Conservation (phyloP, 1,140 invertebrate species). For the Apis dorsata region DNA sequence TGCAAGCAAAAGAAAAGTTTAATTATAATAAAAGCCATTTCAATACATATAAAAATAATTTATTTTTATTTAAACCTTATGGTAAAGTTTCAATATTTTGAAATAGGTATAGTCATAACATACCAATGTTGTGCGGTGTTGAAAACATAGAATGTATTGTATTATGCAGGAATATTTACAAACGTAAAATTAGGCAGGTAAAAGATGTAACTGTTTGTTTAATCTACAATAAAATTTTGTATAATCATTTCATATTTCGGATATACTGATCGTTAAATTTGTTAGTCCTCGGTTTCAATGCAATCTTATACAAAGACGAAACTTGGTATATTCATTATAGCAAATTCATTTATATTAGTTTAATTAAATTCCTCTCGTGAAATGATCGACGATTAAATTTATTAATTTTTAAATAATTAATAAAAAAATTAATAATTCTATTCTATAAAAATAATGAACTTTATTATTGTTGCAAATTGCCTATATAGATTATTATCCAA, state of each 20-base stretch:
- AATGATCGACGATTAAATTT: background rate
- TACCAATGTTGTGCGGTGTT: constrained; percentile 39
- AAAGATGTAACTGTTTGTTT: background rate
- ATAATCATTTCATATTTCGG: background rate
- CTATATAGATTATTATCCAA: too few species aligned
- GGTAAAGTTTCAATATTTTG: background rate
- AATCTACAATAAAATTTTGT: constrained; percentile 32
- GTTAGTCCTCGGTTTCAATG: background rate
- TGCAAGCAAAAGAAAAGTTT: background rate
- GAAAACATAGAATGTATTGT: constrained; percentile 18
- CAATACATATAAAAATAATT: background rate
- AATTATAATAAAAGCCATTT: background rate
- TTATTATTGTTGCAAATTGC: too few species aligned
- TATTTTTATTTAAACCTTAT: background rate
- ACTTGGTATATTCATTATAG: background rate
- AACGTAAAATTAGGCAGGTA: constrained; percentile 27
- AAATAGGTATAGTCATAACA: background rate
- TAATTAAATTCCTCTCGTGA: background rate
- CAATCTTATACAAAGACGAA: background rate
- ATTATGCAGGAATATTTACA: constrained; percentile 24
- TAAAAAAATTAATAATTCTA: too few species aligned
- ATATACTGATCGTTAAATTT: background rate
- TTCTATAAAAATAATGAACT: too few species aligned
- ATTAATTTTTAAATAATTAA: too few species aligned
- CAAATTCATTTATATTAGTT: background rate